These are phyloP conservation scores for Galeruca laticollis DNA, from an alignment of 2,888 invertebrate genomes.

Conservation along the genomic window DNA sequence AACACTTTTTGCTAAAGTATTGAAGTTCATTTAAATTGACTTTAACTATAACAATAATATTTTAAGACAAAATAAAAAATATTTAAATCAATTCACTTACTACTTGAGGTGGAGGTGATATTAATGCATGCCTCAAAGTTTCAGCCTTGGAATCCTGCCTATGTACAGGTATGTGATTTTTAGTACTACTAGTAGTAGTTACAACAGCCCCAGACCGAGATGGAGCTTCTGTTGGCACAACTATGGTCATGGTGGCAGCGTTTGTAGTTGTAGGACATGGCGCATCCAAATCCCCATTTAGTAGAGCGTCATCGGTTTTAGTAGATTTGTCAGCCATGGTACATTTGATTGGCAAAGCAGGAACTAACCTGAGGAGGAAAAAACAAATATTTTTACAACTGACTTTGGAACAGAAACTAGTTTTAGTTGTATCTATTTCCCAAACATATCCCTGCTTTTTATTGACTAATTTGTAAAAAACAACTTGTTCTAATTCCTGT, in stretches of 20 bases:
- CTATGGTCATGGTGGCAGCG: constrained; percentile 71
- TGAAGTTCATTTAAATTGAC: too few species aligned
- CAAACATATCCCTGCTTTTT: too few species aligned
- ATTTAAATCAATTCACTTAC: constrained; percentile 35
- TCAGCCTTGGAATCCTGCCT: constrained; percentile 52
- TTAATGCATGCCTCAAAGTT: constrained; percentile 36
- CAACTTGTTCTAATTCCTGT: too few species aligned
- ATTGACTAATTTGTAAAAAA: too few species aligned
- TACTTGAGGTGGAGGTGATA: constrained; percentile 41
- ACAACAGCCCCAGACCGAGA: constrained; percentile 54
- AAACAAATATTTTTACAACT: background rate
- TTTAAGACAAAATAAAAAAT: constrained; percentile 10
- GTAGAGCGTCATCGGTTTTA: constrained; percentile 72
- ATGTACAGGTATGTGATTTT: constrained; percentile 44
- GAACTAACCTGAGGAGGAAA: constrained; percentile 60
- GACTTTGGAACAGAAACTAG: too few species aligned
- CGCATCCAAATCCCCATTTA: constrained; percentile 59
- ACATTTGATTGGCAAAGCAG: constrained; percentile 64
- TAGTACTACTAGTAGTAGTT: constrained; percentile 55
- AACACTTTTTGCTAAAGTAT: too few species aligned
- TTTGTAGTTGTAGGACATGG: constrained; percentile 65
- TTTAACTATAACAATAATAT: too few species aligned
- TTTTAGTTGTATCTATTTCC: too few species aligned
- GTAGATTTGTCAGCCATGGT: constrained; percentile 78
- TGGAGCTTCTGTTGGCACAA: constrained; percentile 60